phyloP scores from a whole-genome alignment of 2,113 vertebrate species.

The Phyllostomus hastatus region DNA sequence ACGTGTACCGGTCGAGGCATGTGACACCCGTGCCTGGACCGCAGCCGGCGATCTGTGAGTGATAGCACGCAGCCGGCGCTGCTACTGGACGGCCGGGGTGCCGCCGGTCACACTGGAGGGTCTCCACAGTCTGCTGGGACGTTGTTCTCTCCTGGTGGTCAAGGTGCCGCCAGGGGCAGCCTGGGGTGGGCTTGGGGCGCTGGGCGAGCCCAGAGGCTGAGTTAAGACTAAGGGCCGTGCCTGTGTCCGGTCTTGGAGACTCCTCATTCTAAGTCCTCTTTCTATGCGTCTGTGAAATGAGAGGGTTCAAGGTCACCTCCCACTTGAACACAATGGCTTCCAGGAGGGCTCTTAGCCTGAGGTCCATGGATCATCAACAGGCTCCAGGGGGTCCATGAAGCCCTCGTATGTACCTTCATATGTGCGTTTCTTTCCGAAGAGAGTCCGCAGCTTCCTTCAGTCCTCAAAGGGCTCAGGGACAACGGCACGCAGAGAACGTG shows the following conservation, averaged over 20 bases:
- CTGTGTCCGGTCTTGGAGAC: not conserved
- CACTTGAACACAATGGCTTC: not conserved
- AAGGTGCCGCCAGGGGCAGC: too few species aligned
- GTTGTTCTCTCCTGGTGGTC: not conserved
- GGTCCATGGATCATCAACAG: not conserved
- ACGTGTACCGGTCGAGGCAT: accelerated
- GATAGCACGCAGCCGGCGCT: not conserved
- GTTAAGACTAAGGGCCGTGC: not conserved
- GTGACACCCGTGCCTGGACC: not conserved
- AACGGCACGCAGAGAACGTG: not conserved
- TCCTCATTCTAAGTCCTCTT: not conserved
- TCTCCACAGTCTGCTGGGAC: not conserved
- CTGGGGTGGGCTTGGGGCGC: not conserved
- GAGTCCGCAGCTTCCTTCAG: not conserved
- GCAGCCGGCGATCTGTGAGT: not conserved
- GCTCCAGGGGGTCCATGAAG: not conserved
- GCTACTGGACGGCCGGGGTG: accelerated
- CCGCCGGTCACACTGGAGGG: not conserved
- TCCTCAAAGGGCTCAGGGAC: not conserved
- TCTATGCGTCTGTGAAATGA: not conserved
- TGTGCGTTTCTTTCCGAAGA: not conserved
- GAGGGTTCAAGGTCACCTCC: not conserved
- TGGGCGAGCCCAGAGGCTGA: not conserved
- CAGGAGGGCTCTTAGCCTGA: not conserved
- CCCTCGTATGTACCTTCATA: not conserved